phyloP scores from a whole-genome alignment of 2,113 vertebrate genomes.

The Neofelis nebulosa region DNA sequence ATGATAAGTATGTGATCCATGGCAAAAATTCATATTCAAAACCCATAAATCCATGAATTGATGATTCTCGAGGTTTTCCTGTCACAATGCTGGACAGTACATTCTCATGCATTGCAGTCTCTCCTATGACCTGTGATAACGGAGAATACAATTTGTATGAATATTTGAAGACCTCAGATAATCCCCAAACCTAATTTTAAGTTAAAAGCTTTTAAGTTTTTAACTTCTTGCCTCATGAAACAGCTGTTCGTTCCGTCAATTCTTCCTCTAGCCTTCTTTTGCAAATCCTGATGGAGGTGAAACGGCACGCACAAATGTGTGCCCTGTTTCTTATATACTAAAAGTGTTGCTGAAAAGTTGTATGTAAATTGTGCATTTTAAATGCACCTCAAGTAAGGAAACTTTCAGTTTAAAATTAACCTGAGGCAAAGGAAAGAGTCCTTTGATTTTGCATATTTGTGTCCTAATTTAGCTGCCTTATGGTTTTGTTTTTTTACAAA shows the following conservation, averaged over 20 bases:
- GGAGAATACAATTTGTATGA: conserved; percentile 34
- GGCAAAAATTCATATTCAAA: conserved; percentile 32
- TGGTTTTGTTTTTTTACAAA: conserved; percentile 19
- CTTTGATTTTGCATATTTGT: not conserved
- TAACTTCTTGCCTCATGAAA: conserved; percentile 48
- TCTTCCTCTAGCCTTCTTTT: conserved; percentile 4
- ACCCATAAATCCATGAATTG: not conserved
- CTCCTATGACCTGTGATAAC: not conserved
- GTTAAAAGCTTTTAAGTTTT: conserved; percentile 50
- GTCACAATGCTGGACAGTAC: not conserved
- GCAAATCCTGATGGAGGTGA: not conserved
- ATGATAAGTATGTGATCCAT: not conserved
- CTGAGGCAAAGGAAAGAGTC: not conserved
- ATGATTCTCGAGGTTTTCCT: conserved; percentile 35
- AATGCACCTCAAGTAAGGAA: not conserved
- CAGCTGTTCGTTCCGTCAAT: conserved; percentile 15
- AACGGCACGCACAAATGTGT: not conserved
- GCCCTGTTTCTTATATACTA: not conserved
- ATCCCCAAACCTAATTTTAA: conserved; percentile 70
- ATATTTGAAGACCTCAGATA: conserved; percentile 61
- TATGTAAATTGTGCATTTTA: not conserved
- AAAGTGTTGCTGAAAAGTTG: not conserved
- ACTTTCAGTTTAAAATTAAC: not conserved
- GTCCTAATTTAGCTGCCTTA: not conserved
- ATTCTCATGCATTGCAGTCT: conserved; percentile 12